A percentile compares a stretch with the other conserved stretches of the same genome.
phyloP scores from a whole-genome alignment of 2,888 invertebrate genomes.

The Furcula furcula region DNA sequence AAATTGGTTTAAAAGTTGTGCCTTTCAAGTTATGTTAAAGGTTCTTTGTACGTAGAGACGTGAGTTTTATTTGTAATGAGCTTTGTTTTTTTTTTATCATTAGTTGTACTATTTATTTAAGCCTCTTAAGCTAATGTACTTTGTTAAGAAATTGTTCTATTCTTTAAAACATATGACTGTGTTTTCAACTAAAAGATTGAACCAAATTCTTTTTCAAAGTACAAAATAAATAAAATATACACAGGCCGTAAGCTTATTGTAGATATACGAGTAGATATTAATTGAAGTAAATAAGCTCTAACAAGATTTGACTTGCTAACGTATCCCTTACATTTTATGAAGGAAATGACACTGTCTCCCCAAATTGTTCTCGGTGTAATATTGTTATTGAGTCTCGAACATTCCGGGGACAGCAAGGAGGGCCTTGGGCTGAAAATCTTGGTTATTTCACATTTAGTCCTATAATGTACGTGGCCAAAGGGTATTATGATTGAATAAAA shows the following conservation, averaged over 20 bases:
- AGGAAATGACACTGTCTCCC: constrained; percentile 1
- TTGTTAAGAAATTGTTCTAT: not conserved
- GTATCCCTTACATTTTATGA: not conserved
- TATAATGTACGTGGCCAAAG: no score
- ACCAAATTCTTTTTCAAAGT: no score
- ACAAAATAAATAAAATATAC: no score
- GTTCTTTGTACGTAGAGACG: not conserved
- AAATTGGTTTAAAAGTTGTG: not conserved
- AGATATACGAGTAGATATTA: no score
- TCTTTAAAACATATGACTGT: no score
- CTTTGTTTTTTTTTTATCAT: not conserved
- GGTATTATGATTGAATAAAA: no score
- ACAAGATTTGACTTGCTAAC: not conserved
- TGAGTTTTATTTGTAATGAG: not conserved
- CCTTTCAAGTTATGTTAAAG: not conserved
- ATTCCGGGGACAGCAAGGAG: constrained; percentile 1
- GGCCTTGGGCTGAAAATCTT: no score
- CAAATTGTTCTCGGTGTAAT: constrained; percentile 17
- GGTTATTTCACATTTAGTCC: no score
- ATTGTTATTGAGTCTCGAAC: constrained; percentile 23
- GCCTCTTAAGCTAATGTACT: not conserved
- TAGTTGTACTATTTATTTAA: not conserved
- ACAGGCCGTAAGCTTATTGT: no score
- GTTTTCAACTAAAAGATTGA: no score
- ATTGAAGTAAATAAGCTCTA: not conserved